Conservation (phyloP, 2,797 vertebrate genomes). For the Silurus lanzhouensis region DNA sequence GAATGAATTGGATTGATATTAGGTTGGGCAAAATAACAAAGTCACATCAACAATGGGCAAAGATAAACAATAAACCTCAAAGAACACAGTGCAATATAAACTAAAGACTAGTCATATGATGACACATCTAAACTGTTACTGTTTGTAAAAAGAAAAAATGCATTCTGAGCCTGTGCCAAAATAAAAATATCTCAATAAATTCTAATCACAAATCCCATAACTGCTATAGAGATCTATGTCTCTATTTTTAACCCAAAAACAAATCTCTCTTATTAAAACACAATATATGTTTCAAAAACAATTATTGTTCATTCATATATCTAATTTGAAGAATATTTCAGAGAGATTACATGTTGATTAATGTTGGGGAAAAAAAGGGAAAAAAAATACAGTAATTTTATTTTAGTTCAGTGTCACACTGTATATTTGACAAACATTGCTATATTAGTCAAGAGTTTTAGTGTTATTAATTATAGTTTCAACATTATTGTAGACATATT, state of each 20-base stretch:
- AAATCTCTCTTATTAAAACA: background rate
- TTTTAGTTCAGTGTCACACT: background rate
- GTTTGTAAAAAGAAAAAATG: background rate
- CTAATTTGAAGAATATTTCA: too few species aligned
- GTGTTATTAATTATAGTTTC: too few species aligned
- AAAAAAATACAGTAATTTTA: background rate
- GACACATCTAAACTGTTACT: background rate
- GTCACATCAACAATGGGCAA: background rate
- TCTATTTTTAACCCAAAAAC: background rate
- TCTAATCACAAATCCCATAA: background rate
- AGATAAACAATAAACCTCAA: background rate
- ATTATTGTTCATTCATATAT: too few species aligned
- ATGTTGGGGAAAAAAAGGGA: background rate
- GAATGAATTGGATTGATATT: background rate
- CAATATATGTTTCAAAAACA: too few species aligned
- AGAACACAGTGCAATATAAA: background rate
- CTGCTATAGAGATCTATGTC: background rate
- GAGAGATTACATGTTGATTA: background rate
- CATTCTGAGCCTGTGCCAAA: background rate
- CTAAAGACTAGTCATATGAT: background rate
- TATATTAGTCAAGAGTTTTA: background rate
- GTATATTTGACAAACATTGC: background rate
- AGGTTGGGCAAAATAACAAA: background rate
- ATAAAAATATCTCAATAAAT: background rate
- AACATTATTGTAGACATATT: too few species aligned